Evolutionary conservation across 2,888 invertebrate species (phyloP).

Genomic region (Dasysyrphus tricinctus): DNA sequence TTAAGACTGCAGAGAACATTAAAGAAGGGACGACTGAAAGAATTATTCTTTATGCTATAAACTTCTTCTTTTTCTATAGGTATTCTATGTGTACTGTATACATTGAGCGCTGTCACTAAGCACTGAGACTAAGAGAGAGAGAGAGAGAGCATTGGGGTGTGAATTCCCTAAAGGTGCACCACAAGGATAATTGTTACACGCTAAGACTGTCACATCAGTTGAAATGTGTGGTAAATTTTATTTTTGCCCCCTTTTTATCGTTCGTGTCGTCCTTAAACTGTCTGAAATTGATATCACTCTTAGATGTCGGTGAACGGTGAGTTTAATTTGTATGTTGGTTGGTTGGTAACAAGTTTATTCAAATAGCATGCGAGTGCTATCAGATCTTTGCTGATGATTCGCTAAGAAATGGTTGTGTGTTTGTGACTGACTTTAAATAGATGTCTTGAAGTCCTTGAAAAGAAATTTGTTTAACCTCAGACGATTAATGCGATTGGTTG

Average conservation of each 20-base stretch:
- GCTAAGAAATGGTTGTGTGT: conserved; percentile 8
- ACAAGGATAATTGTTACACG: conserved; percentile 56
- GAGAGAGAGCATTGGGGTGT: conserved; percentile 25
- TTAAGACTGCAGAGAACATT: background rate
- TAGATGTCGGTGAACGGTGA: conserved; percentile 38
- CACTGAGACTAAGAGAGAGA: no score
- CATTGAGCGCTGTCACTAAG: background rate
- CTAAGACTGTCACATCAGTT: conserved; percentile 65
- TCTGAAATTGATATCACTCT: conserved; percentile 65
- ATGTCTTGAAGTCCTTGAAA: conserved; percentile 8
- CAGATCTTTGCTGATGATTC: conserved; percentile 1
- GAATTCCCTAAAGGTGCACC: conserved; percentile 59
- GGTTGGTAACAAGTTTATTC: conserved; percentile 55
- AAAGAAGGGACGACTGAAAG: background rate
- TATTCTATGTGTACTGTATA: background rate
- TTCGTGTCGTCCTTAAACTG: conserved; percentile 57
- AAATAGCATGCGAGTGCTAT: conserved; percentile 34
- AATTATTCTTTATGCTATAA: conserved; percentile 25
- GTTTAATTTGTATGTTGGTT: conserved; percentile 28
- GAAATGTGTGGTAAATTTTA: conserved; percentile 47
- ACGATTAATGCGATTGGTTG: background rate
- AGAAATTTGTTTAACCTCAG: background rate
- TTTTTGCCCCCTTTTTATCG: conserved; percentile 18
- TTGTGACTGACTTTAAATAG: background rate
- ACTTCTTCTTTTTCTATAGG: conserved; percentile 32